Evolutionary conservation across 2,113 vertebrate genomes (phyloP), one percentile per base, ranked within the genome.

Genomic region (Cynoglossus semilaevis): DNA sequence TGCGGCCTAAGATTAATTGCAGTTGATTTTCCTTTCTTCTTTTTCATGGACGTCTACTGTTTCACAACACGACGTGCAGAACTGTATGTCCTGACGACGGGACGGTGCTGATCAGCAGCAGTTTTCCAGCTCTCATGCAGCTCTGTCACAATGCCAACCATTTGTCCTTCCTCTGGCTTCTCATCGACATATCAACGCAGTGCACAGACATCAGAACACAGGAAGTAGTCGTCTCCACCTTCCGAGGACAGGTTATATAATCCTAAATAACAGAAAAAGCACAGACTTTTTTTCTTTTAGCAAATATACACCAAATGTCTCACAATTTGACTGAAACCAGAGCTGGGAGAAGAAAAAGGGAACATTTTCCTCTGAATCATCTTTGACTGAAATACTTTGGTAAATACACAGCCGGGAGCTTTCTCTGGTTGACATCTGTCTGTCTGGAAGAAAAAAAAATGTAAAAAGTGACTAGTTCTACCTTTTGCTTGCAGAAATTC

Each of bases 361-460:
- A 42, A 42, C 9, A 10, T 58, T 53, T 49, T 68, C 44, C 41
- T n/a, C 46, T 2, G 7, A 48, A 60, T 58, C 60, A 57, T 50
- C 22, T 10, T 14, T 43, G 58, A 70, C 51, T 15, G 52, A 50
- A 18, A 9, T 44, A 15, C 36, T 50, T 18, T 22, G 41, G 17
- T 42, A 15, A 51, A 57, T 14, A 22, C 53, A 42, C 51, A 16
- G 42, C n/a, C 4, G 38, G 29, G 12, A 19, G 45, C 38, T 1
- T 77, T 72, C 72, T 79, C 64, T 83, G 81, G 64, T 7, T 49
- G 67, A 77, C 77, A 75, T 81, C 57, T 82, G 76, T 15, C 51
- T 0, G 36, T 44, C 51, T 48, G 53, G 3, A 0, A n/a, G 40
- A 35, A 15, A 63, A 66, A 4, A 55, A 59, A 1, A 43, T 70